Percentiles rank a stretch among this genome's conserved stretches.
phyloP scores from a whole-genome alignment of 2,113 vertebrate species.

The Trematomus loennbergii region DNA sequence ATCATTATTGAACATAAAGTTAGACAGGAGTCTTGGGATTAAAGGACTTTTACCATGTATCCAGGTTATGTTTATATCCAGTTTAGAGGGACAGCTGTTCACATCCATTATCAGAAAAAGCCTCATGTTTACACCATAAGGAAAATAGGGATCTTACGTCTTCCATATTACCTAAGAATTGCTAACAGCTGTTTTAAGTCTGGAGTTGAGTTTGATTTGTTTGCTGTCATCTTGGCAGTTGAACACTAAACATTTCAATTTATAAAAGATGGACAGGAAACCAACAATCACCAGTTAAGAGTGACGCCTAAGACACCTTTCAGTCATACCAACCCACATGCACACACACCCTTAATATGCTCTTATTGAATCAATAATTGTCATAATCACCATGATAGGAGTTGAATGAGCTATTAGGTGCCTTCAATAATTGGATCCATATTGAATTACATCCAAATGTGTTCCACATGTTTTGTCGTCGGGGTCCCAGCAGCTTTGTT shows the following conservation, averaged over 20 bases:
- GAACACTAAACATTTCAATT: conserved; percentile 7
- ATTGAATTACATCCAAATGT: neutral
- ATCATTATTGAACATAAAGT: neutral
- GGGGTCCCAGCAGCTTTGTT: neutral
- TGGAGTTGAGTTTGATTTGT: conserved; percentile 4
- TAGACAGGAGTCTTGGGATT: neutral
- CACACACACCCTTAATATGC: too few relatives aligned
- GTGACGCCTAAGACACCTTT: neutral
- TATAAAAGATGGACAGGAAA: neutral
- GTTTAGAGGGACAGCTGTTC: conserved; percentile 26
- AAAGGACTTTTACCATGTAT: neutral
- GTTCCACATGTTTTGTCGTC: neutral
- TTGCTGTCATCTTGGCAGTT: conserved; percentile 22
- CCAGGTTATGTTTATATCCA: conserved; percentile 29
- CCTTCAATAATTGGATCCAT: neutral
- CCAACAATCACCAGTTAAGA: neutral
- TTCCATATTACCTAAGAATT: conserved; percentile 18
- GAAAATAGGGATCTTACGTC: conserved; percentile 2
- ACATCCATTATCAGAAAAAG: conserved; percentile 3
- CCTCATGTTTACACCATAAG: neutral
- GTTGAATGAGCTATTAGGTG: neutral
- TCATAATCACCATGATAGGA: neutral
- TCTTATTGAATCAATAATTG: neutral
- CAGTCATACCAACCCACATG: neutral
- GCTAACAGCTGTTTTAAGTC: conserved; percentile 28